Percentiles rank a stretch among this genome's conserved stretches.
These are phyloP conservation scores for Eristalis intricaria DNA, from an alignment of 2,888 invertebrate species.

Conservation along the genomic window DNA sequence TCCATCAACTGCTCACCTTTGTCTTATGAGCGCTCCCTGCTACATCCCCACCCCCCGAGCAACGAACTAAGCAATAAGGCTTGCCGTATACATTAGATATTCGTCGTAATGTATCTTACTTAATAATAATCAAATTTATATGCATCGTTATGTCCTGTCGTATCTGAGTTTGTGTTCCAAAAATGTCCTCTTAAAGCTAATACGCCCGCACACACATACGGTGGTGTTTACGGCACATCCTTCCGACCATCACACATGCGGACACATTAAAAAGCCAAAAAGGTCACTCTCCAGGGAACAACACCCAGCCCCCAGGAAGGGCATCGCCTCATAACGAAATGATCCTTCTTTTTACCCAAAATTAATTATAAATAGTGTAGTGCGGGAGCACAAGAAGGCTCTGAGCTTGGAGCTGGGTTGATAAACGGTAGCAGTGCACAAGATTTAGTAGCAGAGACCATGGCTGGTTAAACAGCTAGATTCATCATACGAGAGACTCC, in stretches of 20 bases:
- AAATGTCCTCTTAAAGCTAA: conserved; percentile 67
- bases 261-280: conserved; percentile 70
- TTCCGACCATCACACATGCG: conserved; percentile 50
- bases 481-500: conserved; percentile 26
- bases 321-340: conserved; percentile 34
- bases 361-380: conserved; percentile 71
- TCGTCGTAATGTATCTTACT: conserved; percentile 75
- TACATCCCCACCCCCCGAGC: conserved; percentile 20
- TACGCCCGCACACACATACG: conserved; percentile 18
- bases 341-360: conserved; percentile 70
- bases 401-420: conserved; percentile 38
- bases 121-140: conserved; percentile 77
- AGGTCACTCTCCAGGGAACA: conserved; percentile 68
- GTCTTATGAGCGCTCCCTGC: conserved; percentile 10
- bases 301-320: conserved; percentile 13
- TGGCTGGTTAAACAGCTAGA: conserved; percentile 24
- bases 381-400: conserved; percentile 30
- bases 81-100: conserved; percentile 64
- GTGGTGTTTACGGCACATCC: not conserved
- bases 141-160: conserved; percentile 79
- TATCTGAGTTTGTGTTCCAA: conserved; percentile 69
- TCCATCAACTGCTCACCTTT: conserved; percentile 49
- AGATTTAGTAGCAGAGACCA: conserved; percentile 44
- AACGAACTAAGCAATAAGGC: conserved; percentile 20
- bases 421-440: conserved; percentile 43